These are phyloP conservation scores for Drosophila meridiana DNA, from an alignment of 2,888 invertebrate species.

Conservation along the genomic window DNA sequence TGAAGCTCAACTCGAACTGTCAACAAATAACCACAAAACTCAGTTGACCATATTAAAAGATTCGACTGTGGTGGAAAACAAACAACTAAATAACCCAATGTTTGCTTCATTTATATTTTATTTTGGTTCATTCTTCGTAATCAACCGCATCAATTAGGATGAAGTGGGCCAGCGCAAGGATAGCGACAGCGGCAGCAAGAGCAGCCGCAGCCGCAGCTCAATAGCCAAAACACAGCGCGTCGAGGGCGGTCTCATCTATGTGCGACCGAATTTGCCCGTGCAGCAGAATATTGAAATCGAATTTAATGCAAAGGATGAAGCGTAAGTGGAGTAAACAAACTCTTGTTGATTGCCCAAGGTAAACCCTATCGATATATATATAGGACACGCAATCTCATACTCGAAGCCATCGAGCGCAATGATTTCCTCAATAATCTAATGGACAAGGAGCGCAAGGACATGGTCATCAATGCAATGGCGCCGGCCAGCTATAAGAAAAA, in stretches of 20 bases:
- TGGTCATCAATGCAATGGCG: slow-evolving; percentile 94
- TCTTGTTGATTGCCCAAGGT: slow-evolving; percentile 28
- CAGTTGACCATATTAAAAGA: slow-evolving; percentile 24
- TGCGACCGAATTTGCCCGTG: slow-evolving; percentile 85
- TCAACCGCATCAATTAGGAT: slow-evolving; percentile 63
- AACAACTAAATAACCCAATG: slow-evolving; percentile 44
- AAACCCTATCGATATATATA: slow-evolving; percentile 9
- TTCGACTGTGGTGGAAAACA: slow-evolving; percentile 27
- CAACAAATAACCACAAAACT: slow-evolving; percentile 36
- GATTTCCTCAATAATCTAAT: slow-evolving; percentile 92
- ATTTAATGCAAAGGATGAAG: slow-evolving; percentile 87
- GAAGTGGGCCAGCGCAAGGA: slow-evolving; percentile 57
- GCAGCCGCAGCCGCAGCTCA: slow-evolving; percentile 27
- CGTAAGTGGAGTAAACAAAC: slow-evolving; percentile 84
- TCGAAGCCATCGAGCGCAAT: slow-evolving; percentile 91
- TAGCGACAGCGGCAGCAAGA: slow-evolving; percentile 45
- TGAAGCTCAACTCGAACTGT: slow-evolving; percentile 11
- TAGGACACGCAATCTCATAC: slow-evolving; percentile 88
- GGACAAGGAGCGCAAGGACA: slow-evolving; percentile 90
- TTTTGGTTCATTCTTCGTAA: slow-evolving; percentile 1
- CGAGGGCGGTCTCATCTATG: slow-evolving; percentile 86
- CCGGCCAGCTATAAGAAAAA: slow-evolving; percentile 89
- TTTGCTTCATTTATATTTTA: slow-evolving; percentile 24
- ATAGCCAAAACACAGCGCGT: slow-evolving; percentile 78
- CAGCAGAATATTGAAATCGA: slow-evolving; percentile 86